Percentiles rank a stretch among this genome's conserved stretches.
These are phyloP conservation scores for Cyphomyrmex costatus DNA, from an alignment of 1,140 invertebrate genomes.

Conservation along the genomic window DNA sequence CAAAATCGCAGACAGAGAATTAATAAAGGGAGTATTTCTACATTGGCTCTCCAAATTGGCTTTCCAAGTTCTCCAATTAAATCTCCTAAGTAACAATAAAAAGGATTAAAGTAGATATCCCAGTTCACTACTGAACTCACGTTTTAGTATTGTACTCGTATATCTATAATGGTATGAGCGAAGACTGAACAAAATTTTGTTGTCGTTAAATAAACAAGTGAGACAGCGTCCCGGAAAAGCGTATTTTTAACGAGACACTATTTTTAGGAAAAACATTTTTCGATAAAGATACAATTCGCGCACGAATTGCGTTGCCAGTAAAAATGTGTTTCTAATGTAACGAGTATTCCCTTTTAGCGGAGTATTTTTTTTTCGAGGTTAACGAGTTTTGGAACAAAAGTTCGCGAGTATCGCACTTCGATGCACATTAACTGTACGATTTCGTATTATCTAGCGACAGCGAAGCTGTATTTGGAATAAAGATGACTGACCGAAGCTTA, in stretches of 20 bases:
- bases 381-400: neutral
- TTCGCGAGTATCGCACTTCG: neutral
- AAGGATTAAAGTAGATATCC: slow-evolving; percentile 4
- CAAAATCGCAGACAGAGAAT: neutral
- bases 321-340: neutral
- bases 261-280: neutral
- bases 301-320: neutral
- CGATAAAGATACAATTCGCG: neutral
- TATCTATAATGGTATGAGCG: neutral
- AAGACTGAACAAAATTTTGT: neutral
- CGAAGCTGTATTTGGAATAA: slow-evolving; percentile 33
- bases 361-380: neutral
- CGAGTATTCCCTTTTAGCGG: neutral
- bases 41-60: neutral
- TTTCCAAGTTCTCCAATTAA: neutral
- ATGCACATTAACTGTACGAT: neutral
- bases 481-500: slow-evolving; percentile 33
- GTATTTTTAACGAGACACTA: neutral
- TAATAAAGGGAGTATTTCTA: neutral
- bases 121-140: neutral
- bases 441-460: slow-evolving; percentile 28
- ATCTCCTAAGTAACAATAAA: neutral
- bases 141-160: too few relatives aligned
- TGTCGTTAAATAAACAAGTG: neutral
- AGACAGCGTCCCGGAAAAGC: neutral